phyloP scores from a whole-genome alignment of 1,140 invertebrate genomes.

The Armadillidium nasatum region DNA sequence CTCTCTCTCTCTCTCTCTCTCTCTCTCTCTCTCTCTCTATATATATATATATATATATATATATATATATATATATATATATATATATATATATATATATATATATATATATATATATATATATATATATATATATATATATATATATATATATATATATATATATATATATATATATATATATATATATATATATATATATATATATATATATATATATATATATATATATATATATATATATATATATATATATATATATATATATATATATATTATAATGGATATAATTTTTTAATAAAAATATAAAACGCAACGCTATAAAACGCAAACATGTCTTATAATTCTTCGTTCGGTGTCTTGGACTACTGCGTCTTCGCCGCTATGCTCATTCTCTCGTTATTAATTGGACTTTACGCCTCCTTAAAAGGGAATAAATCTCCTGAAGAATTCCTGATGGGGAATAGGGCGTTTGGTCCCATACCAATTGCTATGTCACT shows the following conservation, averaged over 20 bases:
- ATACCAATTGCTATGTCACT: constrained; percentile 2
- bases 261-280: not conserved
- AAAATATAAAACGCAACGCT: not conserved
- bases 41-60: not conserved
- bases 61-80: constrained; percentile 6
- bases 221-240: not conserved
- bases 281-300: not conserved
- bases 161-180: not conserved
- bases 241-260: not conserved
- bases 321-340: not conserved
- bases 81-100: constrained; percentile 6
- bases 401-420: constrained; percentile 9
- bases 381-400: not conserved
- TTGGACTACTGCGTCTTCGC: constrained; percentile 5
- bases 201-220: not conserved
- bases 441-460: constrained; percentile 10
- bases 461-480: not conserved
- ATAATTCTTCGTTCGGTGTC: not conserved
- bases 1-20: no score
- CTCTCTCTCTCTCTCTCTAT: no score
- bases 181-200: constrained; percentile 5
- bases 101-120: constrained; percentile 6
- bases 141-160: constrained; percentile 8
- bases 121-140: constrained; percentile 15
- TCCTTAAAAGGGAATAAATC: constrained; percentile 11